phyloP scores from a whole-genome alignment of 2,888 invertebrate species.

The Nomada hirtipes region DNA sequence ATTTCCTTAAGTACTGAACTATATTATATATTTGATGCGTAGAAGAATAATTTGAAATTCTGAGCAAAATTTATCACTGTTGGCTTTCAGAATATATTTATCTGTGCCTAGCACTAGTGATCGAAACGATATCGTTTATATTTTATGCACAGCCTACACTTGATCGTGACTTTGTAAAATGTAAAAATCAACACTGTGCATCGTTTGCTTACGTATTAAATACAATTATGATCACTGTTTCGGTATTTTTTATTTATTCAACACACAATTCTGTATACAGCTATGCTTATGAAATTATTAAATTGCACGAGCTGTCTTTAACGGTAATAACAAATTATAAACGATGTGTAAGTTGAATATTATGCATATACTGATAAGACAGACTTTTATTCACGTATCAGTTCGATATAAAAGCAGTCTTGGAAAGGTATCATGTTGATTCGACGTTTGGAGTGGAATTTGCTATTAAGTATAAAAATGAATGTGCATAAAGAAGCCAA shows the following conservation, averaged over 20 bases:
- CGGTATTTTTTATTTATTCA: conserved; percentile 28
- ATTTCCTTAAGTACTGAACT: conserved; percentile 9
- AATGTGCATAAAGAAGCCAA: conserved; percentile 20
- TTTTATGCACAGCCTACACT: conserved; percentile 34
- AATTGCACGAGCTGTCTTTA: conserved; percentile 24
- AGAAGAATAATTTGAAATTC: conserved; percentile 35
- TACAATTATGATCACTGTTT: conserved; percentile 33
- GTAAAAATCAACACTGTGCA: conserved; percentile 33
- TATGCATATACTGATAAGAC: neutral
- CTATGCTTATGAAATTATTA: conserved; percentile 3
- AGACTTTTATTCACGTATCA: neutral
- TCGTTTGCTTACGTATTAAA: conserved; percentile 41
- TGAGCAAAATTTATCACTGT: conserved; percentile 58
- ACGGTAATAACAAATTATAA: neutral
- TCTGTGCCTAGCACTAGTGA: conserved; percentile 52
- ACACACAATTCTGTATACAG: conserved; percentile 9
- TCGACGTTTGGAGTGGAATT: neutral
- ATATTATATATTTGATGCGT: conserved; percentile 20
- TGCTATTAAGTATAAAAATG: conserved; percentile 4
- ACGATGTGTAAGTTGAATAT: conserved; percentile 3
- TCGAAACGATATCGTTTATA: conserved; percentile 34
- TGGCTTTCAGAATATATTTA: conserved; percentile 58
- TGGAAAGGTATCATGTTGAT: neutral
- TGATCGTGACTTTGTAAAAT: conserved; percentile 29
- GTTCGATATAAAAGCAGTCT: neutral